Evolutionary conservation across 2,797 vertebrate genomes (phyloP).

Genomic region (Pseudochirops cupreus): DNA sequence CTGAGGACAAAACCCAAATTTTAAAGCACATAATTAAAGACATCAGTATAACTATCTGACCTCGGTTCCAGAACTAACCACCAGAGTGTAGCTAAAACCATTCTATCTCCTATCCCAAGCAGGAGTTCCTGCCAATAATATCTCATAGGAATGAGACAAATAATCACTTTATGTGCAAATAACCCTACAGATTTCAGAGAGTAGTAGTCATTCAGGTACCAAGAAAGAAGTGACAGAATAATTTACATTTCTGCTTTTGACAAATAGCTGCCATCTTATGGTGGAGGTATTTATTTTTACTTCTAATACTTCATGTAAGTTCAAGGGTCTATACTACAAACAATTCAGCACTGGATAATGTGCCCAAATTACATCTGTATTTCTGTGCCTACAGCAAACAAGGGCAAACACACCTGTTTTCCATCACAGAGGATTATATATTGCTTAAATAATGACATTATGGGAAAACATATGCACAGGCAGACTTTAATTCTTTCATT

Average conservation of each 20-base stretch:
- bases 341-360: constrained; percentile 31
- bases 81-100: constrained; percentile 41
- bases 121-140: constrained; percentile 26
- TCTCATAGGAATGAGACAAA: constrained; percentile 46
- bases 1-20: constrained; percentile 45
- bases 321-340: constrained; percentile 22
- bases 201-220: background rate
- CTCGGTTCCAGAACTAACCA: constrained; percentile 47
- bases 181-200: constrained; percentile 3
- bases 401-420: constrained; percentile 53
- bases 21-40: constrained; percentile 58
- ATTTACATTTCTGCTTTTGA: constrained; percentile 48
- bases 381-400: constrained; percentile 16
- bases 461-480: constrained; percentile 32
- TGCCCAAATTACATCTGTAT: background rate
- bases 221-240: constrained; percentile 26
- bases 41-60: constrained; percentile 36
- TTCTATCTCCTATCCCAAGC: constrained; percentile 33
- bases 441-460: constrained; percentile 60
- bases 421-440: constrained; percentile 25
- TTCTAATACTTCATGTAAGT: constrained; percentile 48
- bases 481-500: constrained; percentile 53
- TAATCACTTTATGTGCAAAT: constrained; percentile 28
- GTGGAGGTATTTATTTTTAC: constrained; percentile 34
- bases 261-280: constrained; percentile 40